Evolutionary conservation across 2,113 vertebrate genomes (phyloP), one percentile per base, ranked within the genome.

Genomic region (Stigmatopora nigra): DNA sequence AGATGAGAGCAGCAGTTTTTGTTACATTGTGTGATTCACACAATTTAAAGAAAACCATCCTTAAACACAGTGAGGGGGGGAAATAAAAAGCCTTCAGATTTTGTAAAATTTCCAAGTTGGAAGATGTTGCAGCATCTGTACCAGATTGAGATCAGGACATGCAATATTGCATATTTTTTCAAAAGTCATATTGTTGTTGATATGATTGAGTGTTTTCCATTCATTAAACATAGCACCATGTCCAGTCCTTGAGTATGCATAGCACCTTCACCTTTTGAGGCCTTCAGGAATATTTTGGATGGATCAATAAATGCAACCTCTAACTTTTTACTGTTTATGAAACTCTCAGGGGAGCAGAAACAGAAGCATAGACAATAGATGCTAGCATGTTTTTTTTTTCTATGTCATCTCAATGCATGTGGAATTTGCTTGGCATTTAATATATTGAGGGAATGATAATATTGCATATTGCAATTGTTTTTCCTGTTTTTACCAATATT

Each of bases 401-500:
- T 45, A 22, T 45, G 59, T 61, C 19, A 61, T 61, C 2, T 61
- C 41, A 36, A 59, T 38, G 16, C 25, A 38, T 59, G 16, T 58
- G 14, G 17, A 58, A 36, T 31, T 19, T 60, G 2, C 17, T 41
- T 19, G 57, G 9, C 41, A 16, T 35, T 4, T 36, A 38, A 17
- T 36, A 58, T 36, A 8, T 16, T 58, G 14, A 35, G 12, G 15
- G 9, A 17, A 16, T 36, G 56, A 58, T 8, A 58, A 31, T 31
- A 31, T 31, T 31, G 1, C 25, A 31, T 31, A 31, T 38, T 25
- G 16, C 47, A 72, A 35, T 58, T 56, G 65, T 56, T 57, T 31
- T 66, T 78, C 60, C 45, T 69, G 47, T 66, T 55, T 63, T 56
- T 49, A 58, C 63, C 59, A 53, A 70, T 77, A 35, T 61, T 58